Percentiles rank a stretch among this genome's conserved stretches.
phyloP scores from a whole-genome alignment of 1,140 invertebrate species.

The Zaprionus camerounensis region DNA sequence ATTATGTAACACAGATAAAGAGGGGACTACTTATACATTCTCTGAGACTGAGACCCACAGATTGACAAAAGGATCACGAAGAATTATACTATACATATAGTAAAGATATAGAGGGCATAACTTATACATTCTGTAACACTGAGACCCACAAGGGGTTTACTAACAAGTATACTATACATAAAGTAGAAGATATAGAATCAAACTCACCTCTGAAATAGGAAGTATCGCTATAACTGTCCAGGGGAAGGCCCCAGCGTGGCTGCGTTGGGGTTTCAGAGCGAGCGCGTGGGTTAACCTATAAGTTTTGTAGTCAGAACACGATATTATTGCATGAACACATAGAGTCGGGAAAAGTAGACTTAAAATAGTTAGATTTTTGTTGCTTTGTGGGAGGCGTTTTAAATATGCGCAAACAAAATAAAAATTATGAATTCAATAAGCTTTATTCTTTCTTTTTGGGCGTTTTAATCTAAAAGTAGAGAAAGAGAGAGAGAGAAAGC shows the following conservation, averaged over 20 bases:
- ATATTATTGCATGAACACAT: conserved; percentile 78
- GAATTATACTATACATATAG: background rate
- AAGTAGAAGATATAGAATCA: background rate
- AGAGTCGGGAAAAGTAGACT: conserved; percentile 70
- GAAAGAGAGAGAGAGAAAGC: conserved; percentile 36
- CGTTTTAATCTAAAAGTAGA: conserved; percentile 78
- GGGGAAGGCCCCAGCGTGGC: conserved; percentile 85
- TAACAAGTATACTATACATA: background rate
- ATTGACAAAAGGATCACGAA: background rate
- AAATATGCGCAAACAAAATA: conserved; percentile 60
- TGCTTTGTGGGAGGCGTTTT: conserved; percentile 46
- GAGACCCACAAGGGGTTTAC: background rate
- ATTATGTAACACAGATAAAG: background rate
- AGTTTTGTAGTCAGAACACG: conserved; percentile 71
- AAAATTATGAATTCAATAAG: conserved; percentile 54
- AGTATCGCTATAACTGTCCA: conserved; percentile 83
- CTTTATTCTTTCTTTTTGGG: conserved; percentile 84
- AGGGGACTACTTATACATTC: background rate
- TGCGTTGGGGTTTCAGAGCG: conserved; percentile 87
- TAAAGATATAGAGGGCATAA: background rate
- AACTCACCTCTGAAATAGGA: conserved; percentile 87
- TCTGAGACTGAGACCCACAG: background rate
- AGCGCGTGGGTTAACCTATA: conserved; percentile 88
- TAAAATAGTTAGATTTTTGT: conserved; percentile 43
- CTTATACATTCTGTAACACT: background rate